Evolutionary conservation across 2,113 vertebrate genomes (phyloP).

Genomic region (Platanista minor): DNA sequence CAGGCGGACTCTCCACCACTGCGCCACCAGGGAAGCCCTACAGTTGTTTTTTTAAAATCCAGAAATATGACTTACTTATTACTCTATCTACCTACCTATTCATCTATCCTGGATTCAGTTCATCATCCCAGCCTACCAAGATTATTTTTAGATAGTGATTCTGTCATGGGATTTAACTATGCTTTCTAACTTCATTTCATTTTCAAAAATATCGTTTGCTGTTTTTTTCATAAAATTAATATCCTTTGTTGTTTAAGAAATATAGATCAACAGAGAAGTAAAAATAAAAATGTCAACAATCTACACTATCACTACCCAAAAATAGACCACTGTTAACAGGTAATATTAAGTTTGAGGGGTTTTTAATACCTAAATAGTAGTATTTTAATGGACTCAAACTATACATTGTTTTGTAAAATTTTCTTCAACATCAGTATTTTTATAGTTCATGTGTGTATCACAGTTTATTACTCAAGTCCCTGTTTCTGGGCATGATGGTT

Average conservation of each 20-base stretch:
- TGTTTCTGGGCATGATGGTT: neutral
- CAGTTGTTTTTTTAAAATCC: neutral
- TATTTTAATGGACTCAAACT: neutral
- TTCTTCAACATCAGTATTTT: neutral
- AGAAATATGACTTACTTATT: neutral
- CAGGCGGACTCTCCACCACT: too few relatives aligned
- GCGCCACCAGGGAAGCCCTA: too few relatives aligned
- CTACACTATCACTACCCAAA: neutral
- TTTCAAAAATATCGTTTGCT: neutral
- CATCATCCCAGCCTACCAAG: neutral
- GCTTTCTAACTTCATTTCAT: constrained; percentile 22
- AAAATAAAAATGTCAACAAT: neutral
- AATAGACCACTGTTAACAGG: constrained; percentile 4
- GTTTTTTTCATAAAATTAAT: neutral
- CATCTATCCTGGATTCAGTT: neutral
- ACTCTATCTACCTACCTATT: neutral
- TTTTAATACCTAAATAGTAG: neutral
- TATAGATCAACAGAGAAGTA: neutral
- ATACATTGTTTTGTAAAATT: neutral
- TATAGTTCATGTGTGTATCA: neutral
- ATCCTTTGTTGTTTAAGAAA: neutral
- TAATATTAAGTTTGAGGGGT: neutral
- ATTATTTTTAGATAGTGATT: constrained; percentile 46
- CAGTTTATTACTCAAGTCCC: neutral
- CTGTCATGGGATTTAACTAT: constrained; percentile 24